These are phyloP conservation scores for Elgaria multicarinata DNA, from an alignment of 2,113 vertebrate species.

Conservation along the genomic window DNA sequence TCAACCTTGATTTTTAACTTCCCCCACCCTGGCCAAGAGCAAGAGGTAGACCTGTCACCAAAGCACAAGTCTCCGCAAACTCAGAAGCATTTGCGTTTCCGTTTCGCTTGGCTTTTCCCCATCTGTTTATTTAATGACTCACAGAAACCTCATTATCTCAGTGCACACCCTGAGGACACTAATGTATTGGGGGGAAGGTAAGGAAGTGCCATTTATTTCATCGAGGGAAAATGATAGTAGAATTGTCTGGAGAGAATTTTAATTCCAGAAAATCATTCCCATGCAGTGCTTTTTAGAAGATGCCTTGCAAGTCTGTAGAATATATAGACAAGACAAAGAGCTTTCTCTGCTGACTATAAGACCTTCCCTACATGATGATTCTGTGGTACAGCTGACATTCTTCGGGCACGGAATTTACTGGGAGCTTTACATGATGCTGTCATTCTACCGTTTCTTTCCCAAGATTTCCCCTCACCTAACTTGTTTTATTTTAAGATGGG, in stretches of 20 bases:
- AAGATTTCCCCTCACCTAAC: too few relatives aligned
- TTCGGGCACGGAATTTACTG: too few relatives aligned
- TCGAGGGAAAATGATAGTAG: not conserved
- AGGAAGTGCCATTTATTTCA: conserved; percentile 54
- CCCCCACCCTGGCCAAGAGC: not conserved
- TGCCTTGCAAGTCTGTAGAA: conserved; percentile 9
- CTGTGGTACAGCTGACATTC: too few relatives aligned
- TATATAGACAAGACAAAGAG: not conserved
- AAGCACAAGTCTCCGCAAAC: conserved; percentile 16
- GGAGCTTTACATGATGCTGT: too few relatives aligned
- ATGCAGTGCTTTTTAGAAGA: conserved; percentile 3
- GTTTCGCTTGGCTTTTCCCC: conserved; percentile 42
- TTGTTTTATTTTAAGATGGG: too few relatives aligned
- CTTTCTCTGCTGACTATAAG: not conserved
- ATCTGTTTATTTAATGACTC: conserved; percentile 66
- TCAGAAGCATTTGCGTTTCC: conserved; percentile 32
- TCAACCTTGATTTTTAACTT: not conserved
- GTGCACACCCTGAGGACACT: conserved; percentile 52
- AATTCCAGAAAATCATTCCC: conserved; percentile 19
- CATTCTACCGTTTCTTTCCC: too few relatives aligned
- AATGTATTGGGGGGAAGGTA: conserved; percentile 52
- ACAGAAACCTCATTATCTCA: conserved; percentile 50
- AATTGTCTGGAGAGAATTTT: not conserved
- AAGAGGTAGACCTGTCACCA: not conserved
- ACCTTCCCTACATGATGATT: too few relatives aligned